phyloP scores from a whole-genome alignment of 1,140 invertebrate species.

The Aphaenogaster ashmeadi region DNA sequence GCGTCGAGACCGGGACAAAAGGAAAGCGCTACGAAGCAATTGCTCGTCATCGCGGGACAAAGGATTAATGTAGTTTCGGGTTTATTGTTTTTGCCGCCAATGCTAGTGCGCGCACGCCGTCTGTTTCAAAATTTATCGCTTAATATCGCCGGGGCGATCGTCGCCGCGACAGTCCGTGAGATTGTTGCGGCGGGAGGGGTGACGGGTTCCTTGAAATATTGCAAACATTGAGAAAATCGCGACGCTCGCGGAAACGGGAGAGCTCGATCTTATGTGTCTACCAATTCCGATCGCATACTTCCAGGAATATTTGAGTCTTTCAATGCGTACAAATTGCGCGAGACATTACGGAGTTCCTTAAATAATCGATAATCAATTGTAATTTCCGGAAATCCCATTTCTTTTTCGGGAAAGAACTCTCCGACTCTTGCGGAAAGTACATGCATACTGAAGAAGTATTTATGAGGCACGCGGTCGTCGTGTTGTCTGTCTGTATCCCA shows the following conservation, averaged over 20 bases:
- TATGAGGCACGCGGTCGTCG: constrained; percentile 44
- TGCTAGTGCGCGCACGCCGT: background rate
- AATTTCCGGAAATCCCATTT: background rate
- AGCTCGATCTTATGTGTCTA: constrained; percentile 20
- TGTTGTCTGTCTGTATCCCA: constrained; percentile 47
- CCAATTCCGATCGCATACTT: background rate
- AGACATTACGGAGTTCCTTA: background rate
- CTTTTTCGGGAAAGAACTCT: background rate
- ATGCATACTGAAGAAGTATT: constrained; percentile 24
- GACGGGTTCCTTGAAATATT: constrained; percentile 39
- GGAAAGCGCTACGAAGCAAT: constrained; percentile 59
- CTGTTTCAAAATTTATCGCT: constrained; percentile 51
- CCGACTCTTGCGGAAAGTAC: background rate
- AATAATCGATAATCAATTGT: constrained; percentile 30
- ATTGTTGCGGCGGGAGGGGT: constrained; percentile 20
- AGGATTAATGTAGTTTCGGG: constrained; percentile 59
- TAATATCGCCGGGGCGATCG: constrained; percentile 46
- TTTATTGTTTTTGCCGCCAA: constrained; percentile 43
- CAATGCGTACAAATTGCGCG: constrained; percentile 15
- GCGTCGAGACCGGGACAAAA: constrained; percentile 36
- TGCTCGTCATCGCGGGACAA: constrained; percentile 46
- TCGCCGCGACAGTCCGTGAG: constrained; percentile 22
- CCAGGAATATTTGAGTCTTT: constrained; percentile 7
- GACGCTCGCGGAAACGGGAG: background rate
- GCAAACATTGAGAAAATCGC: constrained; percentile 31